Conservation (phyloP, 2,113 vertebrate species). For the Sorex fumeus region DNA sequence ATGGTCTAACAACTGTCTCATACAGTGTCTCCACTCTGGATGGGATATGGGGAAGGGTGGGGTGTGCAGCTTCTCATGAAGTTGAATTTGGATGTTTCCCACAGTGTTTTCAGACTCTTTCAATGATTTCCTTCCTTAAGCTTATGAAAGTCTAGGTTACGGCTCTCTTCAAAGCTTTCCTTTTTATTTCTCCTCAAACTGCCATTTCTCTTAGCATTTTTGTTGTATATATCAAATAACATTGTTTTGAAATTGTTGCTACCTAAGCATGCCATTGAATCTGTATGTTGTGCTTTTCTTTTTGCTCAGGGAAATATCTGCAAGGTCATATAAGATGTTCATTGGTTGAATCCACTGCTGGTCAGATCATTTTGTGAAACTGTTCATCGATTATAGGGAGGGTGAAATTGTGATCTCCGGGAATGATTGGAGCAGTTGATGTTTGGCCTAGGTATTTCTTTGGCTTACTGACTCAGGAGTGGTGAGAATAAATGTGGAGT, state of each 20-base stretch:
- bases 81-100: conserved; percentile 1
- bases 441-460: conserved; percentile 8
- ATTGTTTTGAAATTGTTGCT: neutral
- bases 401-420: conserved; percentile 54
- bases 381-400: neutral
- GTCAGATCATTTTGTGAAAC: neutral
- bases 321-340: conserved; percentile 56
- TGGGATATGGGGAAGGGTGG: neutral
- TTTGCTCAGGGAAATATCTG: conserved; percentile 69
- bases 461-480: conserved; percentile 45
- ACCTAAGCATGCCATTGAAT: neutral
- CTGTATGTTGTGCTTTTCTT: neutral
- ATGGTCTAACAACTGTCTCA: neutral
- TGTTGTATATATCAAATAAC: neutral
- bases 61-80: conserved; percentile 27
- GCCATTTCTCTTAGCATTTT: neutral
- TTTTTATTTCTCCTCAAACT: neutral
- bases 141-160: conserved; percentile 39
- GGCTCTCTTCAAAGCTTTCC: neutral
- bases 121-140: conserved; percentile 58
- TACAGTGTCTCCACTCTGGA: neutral
- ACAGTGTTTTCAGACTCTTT: conserved; percentile 59
- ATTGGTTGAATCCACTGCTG: conserved; percentile 6
- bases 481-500: conserved; percentile 26
- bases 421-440: neutral